Evolutionary conservation across 2,888 invertebrate species (phyloP), one percentile per base, ranked within the genome.

Genomic region (Perithous albicinctus): DNA sequence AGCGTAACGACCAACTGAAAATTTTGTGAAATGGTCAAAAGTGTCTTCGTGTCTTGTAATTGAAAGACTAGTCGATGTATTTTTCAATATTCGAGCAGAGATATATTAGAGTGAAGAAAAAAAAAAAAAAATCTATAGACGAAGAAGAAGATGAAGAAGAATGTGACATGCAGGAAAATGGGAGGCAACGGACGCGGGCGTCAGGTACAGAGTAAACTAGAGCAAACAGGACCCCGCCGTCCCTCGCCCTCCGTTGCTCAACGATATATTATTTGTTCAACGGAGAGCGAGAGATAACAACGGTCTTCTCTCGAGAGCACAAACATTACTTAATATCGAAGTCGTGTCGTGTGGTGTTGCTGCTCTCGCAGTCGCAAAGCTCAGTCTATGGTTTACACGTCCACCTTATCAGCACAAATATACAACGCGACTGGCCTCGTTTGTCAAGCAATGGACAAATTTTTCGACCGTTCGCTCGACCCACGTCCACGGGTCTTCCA

Each of bases 271-370:
- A 82, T 82, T 82, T 82, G 82, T 54, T 72, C 54, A 54, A 72
- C 73, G 77, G n/a, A n/a, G n/a, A 51, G 69, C 78, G 74, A 79
- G 81, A 91, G 92, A 92, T 91, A 92, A 91, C 88, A 85, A 75
- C 78, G 84, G 86, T 84, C 83, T 87, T 86, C 88, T 89, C 88
- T 87, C 85, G 87, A 88, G 86, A 87, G 88, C 87, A 87, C 89
- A 89, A 90, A 90, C 88, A 89, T 91, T 91, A 90, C 90, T 91
- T 90, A 91, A 91, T 89, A 91, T 90, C 88, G 89, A 90, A 89
- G 86, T 84, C 87, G 84, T 88, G 89, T 89, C 83, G 79, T 84
- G 85, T 84, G 85, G 83, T 76, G 59, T 32, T 70, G 26, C 64
- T n/a, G n/a, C n/a, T n/a, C n/a, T 61, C 35, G 78, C 23, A 8